Evolutionary conservation across 2,113 vertebrate species (phyloP), one percentile per base, ranked within the genome.

Genomic region (Petaurus breviceps): DNA sequence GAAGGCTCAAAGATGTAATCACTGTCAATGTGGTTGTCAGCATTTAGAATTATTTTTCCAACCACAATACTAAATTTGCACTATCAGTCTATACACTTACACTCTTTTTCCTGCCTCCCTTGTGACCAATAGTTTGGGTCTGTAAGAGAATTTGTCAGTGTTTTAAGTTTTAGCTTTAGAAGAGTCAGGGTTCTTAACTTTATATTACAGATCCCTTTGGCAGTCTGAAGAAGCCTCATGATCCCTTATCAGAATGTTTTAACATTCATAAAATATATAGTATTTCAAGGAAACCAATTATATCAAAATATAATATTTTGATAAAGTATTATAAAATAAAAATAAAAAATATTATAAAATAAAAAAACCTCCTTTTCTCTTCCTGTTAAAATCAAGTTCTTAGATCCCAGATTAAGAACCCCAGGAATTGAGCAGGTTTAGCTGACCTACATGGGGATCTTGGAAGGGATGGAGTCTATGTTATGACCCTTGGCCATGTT

Each of bases 21-120:
- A 54, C 53, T 54, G 24, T 57, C 55, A 57, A 57, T 57, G 54
- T 26, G 8, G 57, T 31, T 12, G 11, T 61, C 28, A 11, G 22
- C 92, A 25, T 89, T 94, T 95, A 93, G 46, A 93, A 93, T 96
- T 22, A 37, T 54, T 95, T 92, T 92, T 43, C 57, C 49, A 90
- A 68, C 37, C 95, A 92, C 37, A 57, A 28, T 92, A 51, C 61
- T 92, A 28, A 51, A 89, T 95, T 91, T 95, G 43, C 51, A 53
- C 22, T 1, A 2, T 90, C 14, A 50, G 49, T 2, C 3, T 91
- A 46, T 8, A 43, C 19, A 43, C 23, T 95, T 43, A 43, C 19
- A 43, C 23, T 95, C 49, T 31, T 68, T 95, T 55, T 47, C 0
- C 14, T 92, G 12, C 89, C n/a, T 96, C 95, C 6, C 9, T 43